A percentile compares a stretch with the other conserved stretches of the same genome.
Evolutionary conservation across 2,797 vertebrate genomes (phyloP).

Genomic region (Rhabdomys pumilio): DNA sequence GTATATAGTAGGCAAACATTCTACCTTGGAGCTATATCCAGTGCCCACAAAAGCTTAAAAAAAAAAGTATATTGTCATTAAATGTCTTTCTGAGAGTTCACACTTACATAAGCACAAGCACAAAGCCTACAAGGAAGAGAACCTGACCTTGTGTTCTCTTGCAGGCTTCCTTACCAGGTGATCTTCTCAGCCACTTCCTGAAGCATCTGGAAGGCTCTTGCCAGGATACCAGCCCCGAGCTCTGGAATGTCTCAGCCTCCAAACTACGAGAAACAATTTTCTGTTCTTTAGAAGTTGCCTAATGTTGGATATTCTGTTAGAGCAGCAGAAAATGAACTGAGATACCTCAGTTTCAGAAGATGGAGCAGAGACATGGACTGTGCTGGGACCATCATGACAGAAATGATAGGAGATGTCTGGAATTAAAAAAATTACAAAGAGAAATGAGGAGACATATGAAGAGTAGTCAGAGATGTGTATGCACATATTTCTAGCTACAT

Average conservation of each 20-base stretch:
- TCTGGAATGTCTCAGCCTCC: neutral
- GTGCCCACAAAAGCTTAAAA: constrained; percentile 93
- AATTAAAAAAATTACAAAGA: constrained; percentile 1
- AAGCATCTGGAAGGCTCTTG: neutral
- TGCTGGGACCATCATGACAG: neutral
- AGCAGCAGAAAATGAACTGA: neutral
- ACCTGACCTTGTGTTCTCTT: neutral
- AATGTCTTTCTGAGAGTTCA: constrained; percentile 94
- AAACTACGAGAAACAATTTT: neutral
- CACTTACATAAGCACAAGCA: constrained; percentile 94
- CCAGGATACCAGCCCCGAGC: neutral
- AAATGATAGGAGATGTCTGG: neutral
- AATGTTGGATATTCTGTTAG: neutral
- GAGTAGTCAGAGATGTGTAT: neutral
- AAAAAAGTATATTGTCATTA: constrained; percentile 93
- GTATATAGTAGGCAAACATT: neutral
- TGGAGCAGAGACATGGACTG: neutral
- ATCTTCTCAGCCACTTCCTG: neutral
- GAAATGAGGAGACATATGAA: neutral
- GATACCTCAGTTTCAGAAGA: neutral
- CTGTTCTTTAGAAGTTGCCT: neutral
- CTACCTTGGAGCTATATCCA: neutral
- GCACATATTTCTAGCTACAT: neutral
- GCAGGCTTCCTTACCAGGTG: neutral
- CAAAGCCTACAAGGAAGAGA: constrained; percentile 89